Percentiles rank a stretch among this genome's conserved stretches.
phyloP scores from a whole-genome alignment of 1,140 invertebrate species.

The Zaprionus ornatus region DNA sequence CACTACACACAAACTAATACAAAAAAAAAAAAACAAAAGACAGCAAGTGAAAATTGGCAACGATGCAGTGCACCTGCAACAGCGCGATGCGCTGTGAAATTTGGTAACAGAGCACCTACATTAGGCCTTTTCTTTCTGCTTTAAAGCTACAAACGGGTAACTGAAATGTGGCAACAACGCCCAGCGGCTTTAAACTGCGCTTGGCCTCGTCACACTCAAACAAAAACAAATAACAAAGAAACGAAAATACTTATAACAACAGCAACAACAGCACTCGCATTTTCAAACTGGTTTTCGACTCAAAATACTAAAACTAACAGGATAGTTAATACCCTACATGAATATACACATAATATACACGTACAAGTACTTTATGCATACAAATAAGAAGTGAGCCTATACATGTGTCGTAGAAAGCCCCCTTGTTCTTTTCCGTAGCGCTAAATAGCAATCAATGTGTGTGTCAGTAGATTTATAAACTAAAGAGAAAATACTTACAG shows the following conservation, averaged over 20 bases:
- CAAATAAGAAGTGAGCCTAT: conserved; percentile 46
- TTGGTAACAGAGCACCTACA: conserved; percentile 17
- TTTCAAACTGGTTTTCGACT: conserved; percentile 43
- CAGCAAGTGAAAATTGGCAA: conserved; percentile 33
- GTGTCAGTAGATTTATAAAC: conserved; percentile 60
- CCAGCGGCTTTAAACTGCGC: conserved; percentile 23
- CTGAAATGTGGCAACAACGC: conserved; percentile 43
- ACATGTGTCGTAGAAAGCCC: conserved; percentile 31
- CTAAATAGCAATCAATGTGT: conserved; percentile 72
- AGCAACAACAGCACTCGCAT: conserved; percentile 77
- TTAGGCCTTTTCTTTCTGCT: neutral
- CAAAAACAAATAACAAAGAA: conserved; percentile 11
- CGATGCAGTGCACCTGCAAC: conserved; percentile 7
- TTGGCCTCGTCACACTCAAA: conserved; percentile 11
- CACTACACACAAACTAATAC: conserved; percentile 8
- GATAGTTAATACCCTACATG: conserved; percentile 27
- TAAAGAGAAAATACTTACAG: conserved; percentile 22
- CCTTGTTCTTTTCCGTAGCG: conserved; percentile 53
- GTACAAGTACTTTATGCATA: conserved; percentile 4
- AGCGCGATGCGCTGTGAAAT: conserved; percentile 5
- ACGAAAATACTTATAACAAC: conserved; percentile 7
- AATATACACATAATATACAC: conserved; percentile 18
- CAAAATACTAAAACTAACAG: conserved; percentile 25
- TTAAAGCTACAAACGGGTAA: conserved; percentile 33
- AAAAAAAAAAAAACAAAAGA: neutral